Evolutionary conservation across 2,888 invertebrate species (phyloP), one percentile per base, ranked within the genome.

Genomic region (Bombylius major): DNA sequence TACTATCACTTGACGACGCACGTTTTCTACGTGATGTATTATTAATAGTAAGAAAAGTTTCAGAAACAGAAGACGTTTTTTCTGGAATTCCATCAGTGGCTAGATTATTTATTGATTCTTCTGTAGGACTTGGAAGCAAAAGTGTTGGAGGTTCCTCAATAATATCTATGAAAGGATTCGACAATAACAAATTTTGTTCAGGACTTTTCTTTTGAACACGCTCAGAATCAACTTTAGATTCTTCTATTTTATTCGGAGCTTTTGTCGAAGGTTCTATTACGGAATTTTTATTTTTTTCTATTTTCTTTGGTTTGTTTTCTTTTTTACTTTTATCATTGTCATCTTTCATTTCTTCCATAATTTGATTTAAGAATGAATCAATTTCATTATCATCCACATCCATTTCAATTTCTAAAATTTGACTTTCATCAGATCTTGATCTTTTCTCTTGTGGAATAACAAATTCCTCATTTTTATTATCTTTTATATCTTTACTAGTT

Each of bases 1-100:
- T 73, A 56, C 72, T 73, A 23, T 71, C 69, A 33, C 71, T 71
- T 54, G 71, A 69, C 5, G 73, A 71, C 7, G 68, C 67, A 8
- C 70, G 69, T 1, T 69, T 47, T 34, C 34, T 9, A 4, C 14
- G 23, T 23, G 23, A 23, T 12, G 47, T 13, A 52, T 13, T 47
- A 47, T 33, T 33, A 36, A 36, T 36, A 14, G 7, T 51, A 23
- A 42, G n/a, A 23, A 23, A 23, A 23, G 23, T 11, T 7, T 42
- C 12, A 8, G 39, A 11, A 8, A 42, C 39, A 42, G 39, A 42
- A 42, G 12, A 42, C 4, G 12, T 11, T 42, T 9, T 12, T 46
- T 33, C 6, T 46, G n/a, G 11, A 44, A 5, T 6, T 8, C 23
- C 34, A 5, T 4, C 34, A 36, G 8, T 36, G 8, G 34, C 5